Conservation (phyloP, 2,113 vertebrate species). For the Abramis brama region DNA sequence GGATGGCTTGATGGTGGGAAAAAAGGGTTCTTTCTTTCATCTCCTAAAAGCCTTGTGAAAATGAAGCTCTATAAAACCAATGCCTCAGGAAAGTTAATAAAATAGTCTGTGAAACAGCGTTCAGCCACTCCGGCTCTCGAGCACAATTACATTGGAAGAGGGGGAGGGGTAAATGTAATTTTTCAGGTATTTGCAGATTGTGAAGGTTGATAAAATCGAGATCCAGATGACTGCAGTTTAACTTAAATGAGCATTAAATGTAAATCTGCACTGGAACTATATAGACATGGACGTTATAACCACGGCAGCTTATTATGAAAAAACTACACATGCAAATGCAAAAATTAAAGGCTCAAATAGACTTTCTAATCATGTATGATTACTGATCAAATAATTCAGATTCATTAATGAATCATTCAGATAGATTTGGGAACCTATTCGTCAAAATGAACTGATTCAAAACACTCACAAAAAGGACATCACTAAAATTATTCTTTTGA, state of each 20-base stretch:
- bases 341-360: background rate
- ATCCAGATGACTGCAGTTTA: background rate
- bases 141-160: constrained; percentile 5
- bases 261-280: background rate
- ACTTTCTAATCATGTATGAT: background rate
- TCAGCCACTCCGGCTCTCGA: constrained; percentile 1
- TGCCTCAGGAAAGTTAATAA: constrained; percentile 36
- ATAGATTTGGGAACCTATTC: background rate
- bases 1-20: constrained; percentile 21
- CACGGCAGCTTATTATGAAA: background rate
- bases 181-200: constrained; percentile 24
- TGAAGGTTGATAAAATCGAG: background rate
- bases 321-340: background rate
- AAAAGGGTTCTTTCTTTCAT: constrained; percentile 13
- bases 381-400: background rate
- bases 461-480: background rate
- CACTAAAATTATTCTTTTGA: background rate
- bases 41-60: constrained; percentile 31
- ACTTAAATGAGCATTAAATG: background rate
- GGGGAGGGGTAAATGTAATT: constrained; percentile 3
- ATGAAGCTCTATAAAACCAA: constrained; percentile 35
- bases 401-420: background rate
- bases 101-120: constrained; percentile 32
- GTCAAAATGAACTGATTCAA: background rate
- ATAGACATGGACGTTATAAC: background rate